These are phyloP conservation scores for Ceraclea dissimilis DNA, from an alignment of 2,888 invertebrate genomes.

Conservation along the genomic window DNA sequence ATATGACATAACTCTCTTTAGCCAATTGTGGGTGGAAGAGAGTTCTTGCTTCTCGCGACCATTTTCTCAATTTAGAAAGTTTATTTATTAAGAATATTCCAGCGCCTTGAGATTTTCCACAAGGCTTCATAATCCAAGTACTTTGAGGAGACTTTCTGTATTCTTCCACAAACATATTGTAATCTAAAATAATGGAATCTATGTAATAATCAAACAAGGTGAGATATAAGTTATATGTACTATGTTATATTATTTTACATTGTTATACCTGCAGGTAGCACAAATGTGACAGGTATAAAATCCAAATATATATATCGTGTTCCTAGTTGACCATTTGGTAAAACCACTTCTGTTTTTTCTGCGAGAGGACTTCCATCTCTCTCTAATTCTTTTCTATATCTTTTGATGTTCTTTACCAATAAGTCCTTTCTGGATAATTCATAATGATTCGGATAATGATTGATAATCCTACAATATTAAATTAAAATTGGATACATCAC, in stretches of 20 bases:
- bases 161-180: slow-evolving; percentile 95
- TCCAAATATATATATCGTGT: slow-evolving; percentile 76
- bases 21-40: slow-evolving; percentile 76
- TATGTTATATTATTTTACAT: not conserved
- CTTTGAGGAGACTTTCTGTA: slow-evolving; percentile 89
- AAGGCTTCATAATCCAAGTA: slow-evolving; percentile 98
- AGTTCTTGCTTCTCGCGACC: slow-evolving; percentile 81
- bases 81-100: slow-evolving; percentile 95
- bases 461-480: slow-evolving; percentile 64
- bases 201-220: too few relatives aligned
- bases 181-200: slow-evolving; percentile 48
- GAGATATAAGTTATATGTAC: too few relatives aligned
- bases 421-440: slow-evolving; percentile 94
- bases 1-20: slow-evolving; percentile 92
- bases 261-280: slow-evolving; percentile 65
- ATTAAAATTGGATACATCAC: not conserved
- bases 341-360: slow-evolving; percentile 54
- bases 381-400: slow-evolving; percentile 88
- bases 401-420: slow-evolving; percentile 90
- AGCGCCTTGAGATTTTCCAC: slow-evolving; percentile 89
- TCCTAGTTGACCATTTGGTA: slow-evolving; percentile 54
- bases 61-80: slow-evolving; percentile 84
- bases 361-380: slow-evolving; percentile 82
- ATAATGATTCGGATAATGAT: slow-evolving; percentile 95
- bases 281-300: slow-evolving; percentile 90